Percentiles rank a stretch among this genome's conserved stretches.
Evolutionary conservation across 2,797 vertebrate species (phyloP).

Genomic region (Rhabdomys pumilio): DNA sequence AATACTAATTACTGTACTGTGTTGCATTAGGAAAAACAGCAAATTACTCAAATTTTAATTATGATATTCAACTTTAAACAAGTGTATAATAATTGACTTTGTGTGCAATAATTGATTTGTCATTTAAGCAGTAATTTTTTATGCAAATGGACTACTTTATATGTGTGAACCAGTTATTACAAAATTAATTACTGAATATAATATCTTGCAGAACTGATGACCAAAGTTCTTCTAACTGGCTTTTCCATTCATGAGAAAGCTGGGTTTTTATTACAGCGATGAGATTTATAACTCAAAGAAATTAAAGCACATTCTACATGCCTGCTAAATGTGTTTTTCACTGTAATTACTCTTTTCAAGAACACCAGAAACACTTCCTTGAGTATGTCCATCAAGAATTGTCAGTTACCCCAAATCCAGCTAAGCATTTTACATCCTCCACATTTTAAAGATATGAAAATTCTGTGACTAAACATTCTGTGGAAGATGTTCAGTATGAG

Average conservation of each 20-base stretch:
- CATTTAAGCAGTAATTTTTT: slow-evolving; percentile 81
- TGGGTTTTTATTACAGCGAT: slow-evolving; percentile 72
- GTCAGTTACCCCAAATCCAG: slow-evolving; percentile 69
- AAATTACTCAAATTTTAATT: slow-evolving; percentile 83
- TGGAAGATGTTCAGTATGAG: not conserved
- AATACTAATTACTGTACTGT: slow-evolving; percentile 71
- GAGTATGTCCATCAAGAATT: slow-evolving; percentile 58
- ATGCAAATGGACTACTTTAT: slow-evolving; percentile 81
- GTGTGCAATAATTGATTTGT: slow-evolving; percentile 78
- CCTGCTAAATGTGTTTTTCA: slow-evolving; percentile 74
- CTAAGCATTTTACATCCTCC: slow-evolving; percentile 66
- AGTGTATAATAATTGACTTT: slow-evolving; percentile 79
- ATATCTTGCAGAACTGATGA: slow-evolving; percentile 77
- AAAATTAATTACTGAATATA: slow-evolving; percentile 82
- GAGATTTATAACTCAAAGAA: slow-evolving; percentile 79
- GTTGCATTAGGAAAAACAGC: slow-evolving; percentile 80
- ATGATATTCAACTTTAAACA: slow-evolving; percentile 82
- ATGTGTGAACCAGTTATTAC: slow-evolving; percentile 79
- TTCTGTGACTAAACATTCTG: slow-evolving; percentile 58
- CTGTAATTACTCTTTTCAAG: slow-evolving; percentile 78
- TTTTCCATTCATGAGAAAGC: slow-evolving; percentile 75
- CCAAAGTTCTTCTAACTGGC: slow-evolving; percentile 65
- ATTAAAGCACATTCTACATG: slow-evolving; percentile 69
- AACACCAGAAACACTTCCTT: slow-evolving; percentile 70
- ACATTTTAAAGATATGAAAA: slow-evolving; percentile 28